A percentile compares a stretch with the other conserved stretches of the same genome.
phyloP scores from a whole-genome alignment of 2,888 invertebrate genomes.

The Apodemia zela region DNA sequence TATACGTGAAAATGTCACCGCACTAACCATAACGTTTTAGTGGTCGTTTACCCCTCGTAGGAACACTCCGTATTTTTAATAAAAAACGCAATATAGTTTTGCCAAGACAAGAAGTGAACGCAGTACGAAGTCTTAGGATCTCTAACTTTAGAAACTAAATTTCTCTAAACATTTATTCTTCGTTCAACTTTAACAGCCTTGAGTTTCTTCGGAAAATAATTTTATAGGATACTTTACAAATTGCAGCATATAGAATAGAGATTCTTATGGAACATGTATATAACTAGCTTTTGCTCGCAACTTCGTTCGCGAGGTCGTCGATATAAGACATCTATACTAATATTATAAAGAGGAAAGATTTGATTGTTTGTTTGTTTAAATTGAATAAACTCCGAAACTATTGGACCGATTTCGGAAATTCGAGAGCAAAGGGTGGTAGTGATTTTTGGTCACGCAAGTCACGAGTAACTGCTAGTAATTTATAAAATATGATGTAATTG shows the following conservation, averaged over 20 bases:
- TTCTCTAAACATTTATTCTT: slow-evolving; percentile 40
- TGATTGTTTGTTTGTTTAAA: no score
- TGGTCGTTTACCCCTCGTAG: slow-evolving; percentile 70
- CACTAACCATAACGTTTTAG: slow-evolving; percentile 76
- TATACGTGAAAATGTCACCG: slow-evolving; percentile 70
- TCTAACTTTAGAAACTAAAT: slow-evolving; percentile 60
- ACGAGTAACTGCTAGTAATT: no score
- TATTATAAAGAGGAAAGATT: no score
- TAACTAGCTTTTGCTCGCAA: no score
- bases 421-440: no score
- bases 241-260: not conserved
- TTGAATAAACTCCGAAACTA: no score
- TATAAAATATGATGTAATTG: no score
- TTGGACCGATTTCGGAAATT: no score
- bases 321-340: no score
- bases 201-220: not conserved
- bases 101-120: slow-evolving; percentile 49
- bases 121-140: slow-evolving; percentile 49
- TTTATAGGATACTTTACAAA: slow-evolving; percentile 9
- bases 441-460: no score
- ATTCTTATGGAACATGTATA: not conserved
- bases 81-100: slow-evolving; percentile 72
- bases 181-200: slow-evolving; percentile 1
- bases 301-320: no score
- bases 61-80: slow-evolving; percentile 70